Evolutionary conservation across 1,140 invertebrate species (phyloP), one percentile per base, ranked within the genome.

Genomic region (Chironomus striatipennis): DNA sequence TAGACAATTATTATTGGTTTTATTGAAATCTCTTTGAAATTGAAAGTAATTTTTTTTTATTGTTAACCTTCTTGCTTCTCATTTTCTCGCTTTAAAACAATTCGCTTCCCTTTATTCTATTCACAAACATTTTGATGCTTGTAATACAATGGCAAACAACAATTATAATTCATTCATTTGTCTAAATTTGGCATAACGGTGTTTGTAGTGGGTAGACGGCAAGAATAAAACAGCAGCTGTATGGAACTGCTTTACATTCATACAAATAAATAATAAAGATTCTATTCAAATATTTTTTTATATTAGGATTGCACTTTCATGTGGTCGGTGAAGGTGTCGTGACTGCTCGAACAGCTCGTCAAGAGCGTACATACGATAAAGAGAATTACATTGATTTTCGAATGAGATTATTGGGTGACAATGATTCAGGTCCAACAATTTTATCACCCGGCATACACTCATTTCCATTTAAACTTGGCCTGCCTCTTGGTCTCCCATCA

Each of bases 361-460:
- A 93, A 79, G 93, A 95, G 77, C 86, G 91, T 77, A 88, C 93
- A 5, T 93, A 91, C 82, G 94, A 97, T 81, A 91, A 92, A 81
- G 95, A 97, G 83, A 96, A 95, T 81, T 97, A 97, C 81, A 97
- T 97, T 77, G 95, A 97, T 83, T 97, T 97, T 82, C 87, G 95
- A 76, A 96, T 97, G 93, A 85, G 93, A 79, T 85, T 97, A 6
- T 85, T 97, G 2, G 95, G 95, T 72, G 94, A 97, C 85, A 76
- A 82, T 89, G 92, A 91, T 78, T 90, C 93, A 81, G 90, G 90
- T 10, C 89, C 93, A 65, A 91, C 93, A 70, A 82, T 95, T 17
- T 82, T 97, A n/a, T 96, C 94, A 10, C 93, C 95, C 0, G 95
- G 95, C 20, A 96, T 97, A 77, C 95, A 97, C 83, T 96, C 94